These are phyloP conservation scores for Chiloscyllium plagiosum DNA, from an alignment of 2,113 vertebrate species.

Conservation along the genomic window DNA sequence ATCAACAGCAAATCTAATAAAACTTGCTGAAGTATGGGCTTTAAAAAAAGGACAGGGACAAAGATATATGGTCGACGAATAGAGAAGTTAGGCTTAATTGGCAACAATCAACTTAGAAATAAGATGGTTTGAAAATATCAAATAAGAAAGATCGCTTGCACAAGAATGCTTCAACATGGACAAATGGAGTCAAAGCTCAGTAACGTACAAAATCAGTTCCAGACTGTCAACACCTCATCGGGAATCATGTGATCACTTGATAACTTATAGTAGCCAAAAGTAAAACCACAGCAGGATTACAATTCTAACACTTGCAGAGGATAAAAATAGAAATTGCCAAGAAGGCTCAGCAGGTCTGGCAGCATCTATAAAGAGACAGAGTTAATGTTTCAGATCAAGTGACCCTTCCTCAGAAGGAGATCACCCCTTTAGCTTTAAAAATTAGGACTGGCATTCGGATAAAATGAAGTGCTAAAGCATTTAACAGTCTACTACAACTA, in stretches of 20 bases:
- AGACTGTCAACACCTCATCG: not conserved
- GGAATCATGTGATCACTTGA: not conserved
- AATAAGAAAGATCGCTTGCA: not conserved
- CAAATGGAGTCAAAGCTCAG: not conserved
- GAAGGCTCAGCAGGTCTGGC: too few species aligned
- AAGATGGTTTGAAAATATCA: not conserved
- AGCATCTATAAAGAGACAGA: too few species aligned
- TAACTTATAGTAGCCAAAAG: not conserved
- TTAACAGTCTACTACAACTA: too few species aligned
- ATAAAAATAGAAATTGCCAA: too few species aligned
- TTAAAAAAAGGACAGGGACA: not conserved
- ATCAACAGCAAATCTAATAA: not conserved
- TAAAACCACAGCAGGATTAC: not conserved
- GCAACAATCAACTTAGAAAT: not conserved
- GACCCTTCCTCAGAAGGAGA: too few species aligned
- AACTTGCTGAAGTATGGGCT: not conserved
- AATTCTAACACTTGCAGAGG: not conserved
- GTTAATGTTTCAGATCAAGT: too few species aligned
- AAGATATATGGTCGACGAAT: not conserved
- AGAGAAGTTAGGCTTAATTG: not conserved
- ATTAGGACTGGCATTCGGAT: not conserved
- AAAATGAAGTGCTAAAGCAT: not conserved
- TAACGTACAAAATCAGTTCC: not conserved
- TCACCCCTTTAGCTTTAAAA: not conserved
- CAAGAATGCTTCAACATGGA: not conserved